A percentile compares a stretch with the other conserved stretches of the same genome.
Evolutionary conservation across 2,888 invertebrate genomes (phyloP).

Genomic region (Gymnocheta viridis): DNA sequence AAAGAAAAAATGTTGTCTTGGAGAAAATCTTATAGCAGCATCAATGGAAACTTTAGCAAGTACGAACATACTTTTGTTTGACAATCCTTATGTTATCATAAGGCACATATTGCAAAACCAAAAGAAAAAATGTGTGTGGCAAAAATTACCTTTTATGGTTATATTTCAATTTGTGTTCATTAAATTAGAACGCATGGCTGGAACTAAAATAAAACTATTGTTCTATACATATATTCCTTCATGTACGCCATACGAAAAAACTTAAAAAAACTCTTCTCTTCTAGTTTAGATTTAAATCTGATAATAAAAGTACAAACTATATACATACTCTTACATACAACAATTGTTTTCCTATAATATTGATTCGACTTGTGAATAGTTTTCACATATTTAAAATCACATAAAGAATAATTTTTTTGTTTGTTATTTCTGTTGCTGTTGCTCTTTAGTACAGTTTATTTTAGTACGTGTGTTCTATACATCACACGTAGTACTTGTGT

Average conservation of each 20-base stretch:
- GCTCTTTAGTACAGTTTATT: constrained; percentile 25
- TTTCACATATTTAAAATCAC: constrained; percentile 70
- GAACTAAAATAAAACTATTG: constrained; percentile 68
- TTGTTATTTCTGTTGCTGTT: background rate
- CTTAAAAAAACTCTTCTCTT: constrained; percentile 37
- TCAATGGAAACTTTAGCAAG: background rate
- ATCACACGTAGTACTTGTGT: constrained; percentile 58
- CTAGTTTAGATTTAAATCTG: constrained; percentile 68
- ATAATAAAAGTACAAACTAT: constrained; percentile 44
- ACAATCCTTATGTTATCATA: constrained; percentile 64
- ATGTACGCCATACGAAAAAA: constrained; percentile 2
- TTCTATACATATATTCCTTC: constrained; percentile 61
- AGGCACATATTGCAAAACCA: constrained; percentile 11
- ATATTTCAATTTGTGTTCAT: constrained; percentile 77
- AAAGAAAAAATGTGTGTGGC: constrained; percentile 62
- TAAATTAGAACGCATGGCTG: constrained; percentile 74
- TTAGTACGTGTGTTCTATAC: constrained; percentile 64
- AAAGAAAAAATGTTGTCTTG: background rate
- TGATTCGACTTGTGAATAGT: constrained; percentile 59
- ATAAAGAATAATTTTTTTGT: constrained; percentile 45
- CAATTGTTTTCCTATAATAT: constrained; percentile 59
- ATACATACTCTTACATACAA: constrained; percentile 10
- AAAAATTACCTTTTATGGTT: constrained; percentile 74
- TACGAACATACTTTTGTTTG: constrained; percentile 29
- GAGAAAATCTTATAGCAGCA: constrained; percentile 43